Base-by-base conservation (phyloP, 2,888 invertebrate genomes). In the Trachelus troglodyta region DNA sequence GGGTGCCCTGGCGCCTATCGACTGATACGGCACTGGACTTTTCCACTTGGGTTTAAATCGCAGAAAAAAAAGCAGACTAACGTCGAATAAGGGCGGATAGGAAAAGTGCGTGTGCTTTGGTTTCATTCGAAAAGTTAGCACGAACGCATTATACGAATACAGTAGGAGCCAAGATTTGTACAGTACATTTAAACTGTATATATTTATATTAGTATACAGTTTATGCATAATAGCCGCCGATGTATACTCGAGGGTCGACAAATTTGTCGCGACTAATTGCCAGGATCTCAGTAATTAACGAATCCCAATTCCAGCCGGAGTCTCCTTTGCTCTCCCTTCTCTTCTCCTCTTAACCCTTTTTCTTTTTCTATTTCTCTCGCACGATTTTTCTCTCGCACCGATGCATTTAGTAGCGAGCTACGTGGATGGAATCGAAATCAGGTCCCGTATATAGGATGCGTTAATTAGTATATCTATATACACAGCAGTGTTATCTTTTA, bases 271-370 rank as follows among this genome's bases (percentile, higher is more conserved):
- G 74, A 77, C 77, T 77, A 77, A 77, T 77, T 77, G 71, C 78
- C 75, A 73, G 56, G 78, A 78, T 75, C 78, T 74, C 75, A 78
- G 78, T 75, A 78, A 78, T 78, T 78, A 78, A 78, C 78, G 78
- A 75, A 69, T 34, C 75, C 74, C 75, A 31, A n/a, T n/a, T 31
- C n/a, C 74, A 74, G 12, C 69, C 34, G 69, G 71, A 35, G n/a
- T 34, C 69, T n/a, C 56, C 73, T 15, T 34, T 34, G 11, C 69
- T 31, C 73, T 37, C 35, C 3, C n/a, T 23, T 1, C 40, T 15
- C 40, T 4, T 15, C 4, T 6, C 12, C 4, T 40, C 15, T 40
- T 76, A 73, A 23, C 69, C 69, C 74, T 68, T n/a, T 73, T n/a
- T 73, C 71, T 34, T 34, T 73, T 73, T 11, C 68, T n/a, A 68